Evolutionary conservation across 2,888 invertebrate species (phyloP).

Genomic region (Campopleginae sp.): DNA sequence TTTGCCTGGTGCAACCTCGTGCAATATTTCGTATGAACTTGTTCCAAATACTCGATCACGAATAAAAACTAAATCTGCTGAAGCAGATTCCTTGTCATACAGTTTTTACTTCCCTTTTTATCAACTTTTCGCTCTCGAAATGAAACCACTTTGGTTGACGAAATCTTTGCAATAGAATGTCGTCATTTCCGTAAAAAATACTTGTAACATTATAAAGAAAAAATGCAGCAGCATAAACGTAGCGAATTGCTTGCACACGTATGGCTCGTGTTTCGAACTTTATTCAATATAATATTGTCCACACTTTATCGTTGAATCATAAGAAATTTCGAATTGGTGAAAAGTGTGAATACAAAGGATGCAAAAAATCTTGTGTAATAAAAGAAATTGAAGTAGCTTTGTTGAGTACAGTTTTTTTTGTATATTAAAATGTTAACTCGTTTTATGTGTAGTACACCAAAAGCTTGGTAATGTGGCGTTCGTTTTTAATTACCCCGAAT

Average conservation of each 20-base stretch:
- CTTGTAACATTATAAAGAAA: not conserved
- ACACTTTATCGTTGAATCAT: not conserved
- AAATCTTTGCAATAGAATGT: not conserved
- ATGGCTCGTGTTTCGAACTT: conserved; percentile 29
- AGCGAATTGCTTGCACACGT: conserved; percentile 22
- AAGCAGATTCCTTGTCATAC: no score
- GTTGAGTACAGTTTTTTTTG: conserved; percentile 33
- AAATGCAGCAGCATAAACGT: not conserved
- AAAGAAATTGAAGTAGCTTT: conserved; percentile 18
- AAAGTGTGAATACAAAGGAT: conserved; percentile 50
- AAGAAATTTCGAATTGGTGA: conserved; percentile 30
- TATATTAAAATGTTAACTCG: conserved; percentile 26
- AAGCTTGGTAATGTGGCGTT: conserved; percentile 63
- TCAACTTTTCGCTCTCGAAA: no score
- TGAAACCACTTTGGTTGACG: not conserved
- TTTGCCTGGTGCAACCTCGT: no score
- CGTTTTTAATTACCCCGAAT: conserved; percentile 78
- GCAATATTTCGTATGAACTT: no score
- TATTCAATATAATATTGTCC: not conserved
- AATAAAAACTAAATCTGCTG: no score
- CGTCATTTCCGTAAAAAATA: not conserved
- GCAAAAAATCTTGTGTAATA: conserved; percentile 51
- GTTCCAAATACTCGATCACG: no score
- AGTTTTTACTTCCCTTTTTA: not conserved
- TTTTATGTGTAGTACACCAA: conserved; percentile 60